Percentiles rank a stretch among this genome's conserved stretches.
phyloP scores from a whole-genome alignment of 2,113 vertebrate species.

The Lanius collurio region DNA sequence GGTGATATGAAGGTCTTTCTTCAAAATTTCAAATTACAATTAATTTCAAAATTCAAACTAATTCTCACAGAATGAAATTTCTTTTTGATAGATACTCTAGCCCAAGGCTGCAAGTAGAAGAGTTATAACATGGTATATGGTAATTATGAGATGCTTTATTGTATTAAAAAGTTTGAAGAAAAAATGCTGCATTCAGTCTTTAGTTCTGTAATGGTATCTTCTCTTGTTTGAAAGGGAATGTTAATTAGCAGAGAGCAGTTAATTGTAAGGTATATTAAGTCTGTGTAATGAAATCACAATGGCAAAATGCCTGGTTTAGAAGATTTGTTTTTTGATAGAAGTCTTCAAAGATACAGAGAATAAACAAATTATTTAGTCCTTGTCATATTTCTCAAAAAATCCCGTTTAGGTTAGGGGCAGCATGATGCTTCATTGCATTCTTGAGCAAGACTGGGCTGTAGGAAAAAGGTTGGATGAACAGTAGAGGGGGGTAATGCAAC shows the following conservation, averaged over 20 bases:
- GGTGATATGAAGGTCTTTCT: not conserved
- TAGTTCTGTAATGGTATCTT: not conserved
- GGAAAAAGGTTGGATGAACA: constrained; percentile 25
- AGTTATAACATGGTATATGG: not conserved
- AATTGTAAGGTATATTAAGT: not conserved
- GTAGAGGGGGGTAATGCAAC: constrained; percentile 70
- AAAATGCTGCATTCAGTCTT: not conserved
- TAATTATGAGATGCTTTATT: not conserved
- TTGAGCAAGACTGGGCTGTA: not conserved
- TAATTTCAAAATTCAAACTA: not conserved
- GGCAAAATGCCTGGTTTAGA: not conserved
- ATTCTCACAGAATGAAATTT: not conserved
- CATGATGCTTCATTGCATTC: not conserved
- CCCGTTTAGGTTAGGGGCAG: not conserved
- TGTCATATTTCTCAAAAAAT: not conserved
- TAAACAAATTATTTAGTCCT: not conserved
- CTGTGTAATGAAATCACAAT: not conserved
- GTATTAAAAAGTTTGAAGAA: not conserved
- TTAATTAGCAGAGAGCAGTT: not conserved
- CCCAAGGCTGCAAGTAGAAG: not conserved
- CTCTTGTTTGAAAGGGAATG: not conserved
- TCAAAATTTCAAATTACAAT: not conserved
- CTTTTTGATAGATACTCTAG: not conserved
- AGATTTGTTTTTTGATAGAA: not conserved
- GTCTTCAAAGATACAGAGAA: not conserved